Base-by-base conservation (phyloP, 2,888 invertebrate genomes). In the Lochmaea capreae region DNA sequence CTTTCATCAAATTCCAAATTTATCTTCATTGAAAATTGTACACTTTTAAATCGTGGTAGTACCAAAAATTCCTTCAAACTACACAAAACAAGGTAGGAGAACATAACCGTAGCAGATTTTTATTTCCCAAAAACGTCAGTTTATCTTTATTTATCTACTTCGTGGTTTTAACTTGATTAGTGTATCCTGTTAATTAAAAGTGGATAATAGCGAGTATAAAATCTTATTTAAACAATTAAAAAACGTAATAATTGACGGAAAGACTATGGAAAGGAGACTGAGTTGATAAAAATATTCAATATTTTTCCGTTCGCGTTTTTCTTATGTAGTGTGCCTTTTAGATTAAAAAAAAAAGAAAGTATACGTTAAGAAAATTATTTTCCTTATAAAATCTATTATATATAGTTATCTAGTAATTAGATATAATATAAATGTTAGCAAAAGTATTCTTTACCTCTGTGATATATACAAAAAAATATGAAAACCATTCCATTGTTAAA, bases 401-500 rank as follows among this genome's bases (percentile, higher is more conserved):
- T 49, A n/a, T 52, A 52, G 14, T n/a, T n/a, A 52, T 52, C 14
- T 33, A 61, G 33, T 14, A 33, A 1, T n/a, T 62, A 39, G 14
- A 62, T 62, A 62, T 10, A 14, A 62, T 10, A 43, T 14, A 42
- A 63, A 43, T 3, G 39, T 39, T 33, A 16, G 16, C 9, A 22
- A 63, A 63, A 71, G 71, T 71, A 71, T 71, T 71, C 65, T 26
- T 71, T 74, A 67, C 63, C 71, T 73, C 76, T 76, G 76, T 76
- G 76, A 76, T 76, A 54, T 18, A 54, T 10, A 54, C 54, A 54
- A 54, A 54, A 54, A 16, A 76, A 52, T 69, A 58, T 67, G 65
- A 58, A 74, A 71, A 72, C 52, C 76, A 76, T 76, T 76, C 76
- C 76, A 71, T 71, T 65, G 58, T 71, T 65, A 49, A 66, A 43